phyloP scores from a whole-genome alignment of 1,140 invertebrate species.

The Diprion similis region DNA sequence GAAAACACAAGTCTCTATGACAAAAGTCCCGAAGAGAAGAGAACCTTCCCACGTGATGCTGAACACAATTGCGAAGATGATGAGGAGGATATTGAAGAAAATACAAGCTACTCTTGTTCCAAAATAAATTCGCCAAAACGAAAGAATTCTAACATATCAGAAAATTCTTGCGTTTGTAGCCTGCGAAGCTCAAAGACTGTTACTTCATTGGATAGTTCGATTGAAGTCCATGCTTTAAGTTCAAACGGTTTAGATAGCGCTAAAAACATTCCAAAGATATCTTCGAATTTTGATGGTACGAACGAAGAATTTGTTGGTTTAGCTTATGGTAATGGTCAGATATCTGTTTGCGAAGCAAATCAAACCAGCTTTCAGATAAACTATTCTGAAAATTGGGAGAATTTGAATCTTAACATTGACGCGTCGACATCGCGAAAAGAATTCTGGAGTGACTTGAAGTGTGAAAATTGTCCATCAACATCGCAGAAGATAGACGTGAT shows the following conservation, averaged over 20 bases:
- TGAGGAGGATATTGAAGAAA: constrained; percentile 45
- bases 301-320: constrained; percentile 56
- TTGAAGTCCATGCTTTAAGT: constrained; percentile 29
- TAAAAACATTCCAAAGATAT: constrained; percentile 45
- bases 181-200: constrained; percentile 27
- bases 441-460: constrained; percentile 56
- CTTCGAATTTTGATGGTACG: constrained; percentile 50
- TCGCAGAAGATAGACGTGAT: constrained; percentile 48
- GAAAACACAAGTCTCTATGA: constrained; percentile 72
- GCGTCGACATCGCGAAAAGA: constrained; percentile 45
- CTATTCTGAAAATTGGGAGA: constrained; percentile 61
- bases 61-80: constrained; percentile 24
- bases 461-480: constrained; percentile 54
- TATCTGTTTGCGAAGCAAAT: constrained; percentile 55
- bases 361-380: constrained; percentile 53
- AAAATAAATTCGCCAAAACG: constrained; percentile 49
- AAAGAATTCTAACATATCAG: constrained; percentile 43
- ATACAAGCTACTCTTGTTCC: constrained; percentile 55
- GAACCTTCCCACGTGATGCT: constrained; percentile 49
- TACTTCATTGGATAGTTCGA: constrained; percentile 27
- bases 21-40: constrained; percentile 59
- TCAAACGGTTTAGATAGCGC: constrained; percentile 19
- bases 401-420: constrained; percentile 55
- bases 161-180: constrained; percentile 49
- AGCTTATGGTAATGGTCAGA: constrained; percentile 54